Conservation (phyloP, 2,113 vertebrate species). For the Equus przewalskii region DNA sequence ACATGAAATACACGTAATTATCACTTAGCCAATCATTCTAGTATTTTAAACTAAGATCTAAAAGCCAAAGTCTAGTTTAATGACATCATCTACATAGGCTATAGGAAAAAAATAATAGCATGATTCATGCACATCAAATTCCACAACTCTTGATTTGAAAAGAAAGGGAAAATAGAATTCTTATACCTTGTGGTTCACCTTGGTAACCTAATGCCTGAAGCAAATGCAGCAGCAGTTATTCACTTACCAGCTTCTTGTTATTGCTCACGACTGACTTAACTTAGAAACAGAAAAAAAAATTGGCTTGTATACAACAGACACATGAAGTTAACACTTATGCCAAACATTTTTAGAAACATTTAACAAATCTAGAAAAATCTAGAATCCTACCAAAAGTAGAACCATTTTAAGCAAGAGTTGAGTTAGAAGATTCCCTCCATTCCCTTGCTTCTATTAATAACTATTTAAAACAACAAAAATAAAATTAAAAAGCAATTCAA, state of each 20-base stretch:
- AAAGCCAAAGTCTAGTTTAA: constrained; percentile 33
- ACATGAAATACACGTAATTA: constrained; percentile 28
- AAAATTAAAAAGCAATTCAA: constrained; percentile 39
- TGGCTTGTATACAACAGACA: not conserved
- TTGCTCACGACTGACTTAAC: not conserved
- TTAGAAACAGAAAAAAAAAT: not conserved
- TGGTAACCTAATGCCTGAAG: not conserved
- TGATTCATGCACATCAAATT: not conserved
- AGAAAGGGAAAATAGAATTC: constrained; percentile 19
- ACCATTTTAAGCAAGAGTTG: not conserved
- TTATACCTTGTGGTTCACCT: not conserved
- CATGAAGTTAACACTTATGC: not conserved
- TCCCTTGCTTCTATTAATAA: not conserved
- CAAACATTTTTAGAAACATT: constrained; percentile 45
- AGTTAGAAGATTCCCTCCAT: not conserved
- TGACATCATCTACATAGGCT: not conserved
- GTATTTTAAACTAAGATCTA: constrained; percentile 5
- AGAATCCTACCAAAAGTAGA: not conserved
- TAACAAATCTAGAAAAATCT: constrained; percentile 7
- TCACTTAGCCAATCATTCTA: not conserved
- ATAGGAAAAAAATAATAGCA: not conserved
- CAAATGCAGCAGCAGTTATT: not conserved
- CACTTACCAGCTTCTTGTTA: not conserved
- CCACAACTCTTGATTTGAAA: not conserved
- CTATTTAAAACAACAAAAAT: constrained; percentile 33